phyloP scores from a whole-genome alignment of 2,888 invertebrate species.

The Podabrus alpinus region DNA sequence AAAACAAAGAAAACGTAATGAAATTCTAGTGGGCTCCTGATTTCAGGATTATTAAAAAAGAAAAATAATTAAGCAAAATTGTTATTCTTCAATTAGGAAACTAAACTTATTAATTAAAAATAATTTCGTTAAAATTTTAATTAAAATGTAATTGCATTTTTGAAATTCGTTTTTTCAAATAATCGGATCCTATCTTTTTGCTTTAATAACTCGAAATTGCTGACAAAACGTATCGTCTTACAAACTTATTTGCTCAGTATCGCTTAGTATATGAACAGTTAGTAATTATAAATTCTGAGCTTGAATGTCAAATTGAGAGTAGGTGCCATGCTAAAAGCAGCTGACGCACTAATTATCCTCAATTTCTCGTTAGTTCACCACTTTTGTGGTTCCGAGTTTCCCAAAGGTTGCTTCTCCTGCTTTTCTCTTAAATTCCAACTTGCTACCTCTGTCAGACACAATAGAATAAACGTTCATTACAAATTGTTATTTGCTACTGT shows the following conservation, averaged over 20 bases:
- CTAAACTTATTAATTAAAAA: not conserved
- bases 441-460: not conserved
- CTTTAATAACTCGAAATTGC: not conserved
- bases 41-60: not conserved
- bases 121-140: not conserved
- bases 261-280: conserved; percentile 5
- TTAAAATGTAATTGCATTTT: not conserved
- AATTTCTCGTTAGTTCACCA: conserved; percentile 20
- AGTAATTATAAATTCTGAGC: conserved; percentile 18
- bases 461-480: conserved; percentile 7
- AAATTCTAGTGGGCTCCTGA: not conserved
- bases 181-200: not conserved
- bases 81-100: not conserved
- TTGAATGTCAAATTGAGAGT: conserved; percentile 14
- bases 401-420: conserved; percentile 14
- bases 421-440: conserved; percentile 8
- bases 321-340: conserved; percentile 17
- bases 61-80: not conserved
- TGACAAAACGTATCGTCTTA: conserved; percentile 1
- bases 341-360: conserved; percentile 22
- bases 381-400: conserved; percentile 12
- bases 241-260: conserved; percentile 12
- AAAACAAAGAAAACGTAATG: not conserved
- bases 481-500: conserved; percentile 8
- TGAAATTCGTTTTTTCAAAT: not conserved